Percentiles rank a stretch among this genome's conserved stretches.
Conservation (phyloP, 1,140 invertebrate genomes). For the Aplysia californica region DNA sequence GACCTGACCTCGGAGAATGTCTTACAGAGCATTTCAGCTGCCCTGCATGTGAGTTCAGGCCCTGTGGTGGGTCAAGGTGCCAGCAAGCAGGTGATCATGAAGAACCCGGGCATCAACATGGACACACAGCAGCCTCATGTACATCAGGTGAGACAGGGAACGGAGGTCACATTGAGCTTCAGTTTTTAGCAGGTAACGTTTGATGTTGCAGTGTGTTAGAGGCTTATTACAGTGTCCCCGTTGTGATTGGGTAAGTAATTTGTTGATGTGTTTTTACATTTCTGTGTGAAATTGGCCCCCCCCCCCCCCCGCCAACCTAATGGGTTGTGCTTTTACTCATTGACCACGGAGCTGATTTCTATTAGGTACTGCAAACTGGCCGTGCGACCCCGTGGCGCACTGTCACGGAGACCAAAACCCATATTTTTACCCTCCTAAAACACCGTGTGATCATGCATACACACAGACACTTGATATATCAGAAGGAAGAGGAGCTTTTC, state of each 20-base stretch:
- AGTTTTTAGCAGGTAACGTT: too few relatives aligned
- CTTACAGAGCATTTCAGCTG: slow-evolving; percentile 82
- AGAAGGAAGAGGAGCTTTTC: too few relatives aligned
- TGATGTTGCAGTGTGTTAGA: too few relatives aligned
- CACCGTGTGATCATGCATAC: too few relatives aligned
- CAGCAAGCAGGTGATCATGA: slow-evolving; percentile 84
- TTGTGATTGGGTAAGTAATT: background rate
- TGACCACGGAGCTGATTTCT: too few relatives aligned
- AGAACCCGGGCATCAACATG: slow-evolving; percentile 94
- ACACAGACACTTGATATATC: too few relatives aligned
- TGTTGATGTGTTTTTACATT: background rate
- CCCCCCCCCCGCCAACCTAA: background rate
- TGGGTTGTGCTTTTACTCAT: background rate
- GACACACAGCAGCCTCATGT: slow-evolving; percentile 97
- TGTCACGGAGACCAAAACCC: too few relatives aligned
- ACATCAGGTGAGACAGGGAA: slow-evolving; percentile 67
- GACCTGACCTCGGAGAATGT: slow-evolving; percentile 90
- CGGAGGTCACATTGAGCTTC: too few relatives aligned
- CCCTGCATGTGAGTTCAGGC: slow-evolving; percentile 66
- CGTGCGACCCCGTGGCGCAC: too few relatives aligned
- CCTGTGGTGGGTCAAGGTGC: slow-evolving; percentile 90
- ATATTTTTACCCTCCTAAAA: too few relatives aligned
- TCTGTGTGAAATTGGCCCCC: background rate
- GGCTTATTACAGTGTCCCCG: too few relatives aligned
- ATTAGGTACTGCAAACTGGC: too few relatives aligned